Base-by-base conservation (phyloP, 2,888 invertebrate genomes). In the Nomada flava region DNA sequence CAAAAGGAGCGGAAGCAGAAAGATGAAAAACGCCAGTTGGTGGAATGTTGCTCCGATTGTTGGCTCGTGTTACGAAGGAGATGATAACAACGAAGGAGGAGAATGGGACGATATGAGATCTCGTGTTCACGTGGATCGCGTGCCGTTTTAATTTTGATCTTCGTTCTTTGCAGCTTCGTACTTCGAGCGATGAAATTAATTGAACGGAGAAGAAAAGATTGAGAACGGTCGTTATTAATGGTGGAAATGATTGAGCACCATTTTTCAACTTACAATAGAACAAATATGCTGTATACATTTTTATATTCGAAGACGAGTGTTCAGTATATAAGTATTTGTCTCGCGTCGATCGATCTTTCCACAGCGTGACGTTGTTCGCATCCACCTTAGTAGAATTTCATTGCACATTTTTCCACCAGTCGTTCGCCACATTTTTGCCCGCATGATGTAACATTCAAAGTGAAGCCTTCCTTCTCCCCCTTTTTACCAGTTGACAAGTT, bases 21-120 rank as follows among this genome's bases (percentile, higher is more conserved):
- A 75, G 81, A 81, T 81, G 81, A 80, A 59, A 72, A 80, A 68
- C 59, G 63, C 44, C 57, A 10, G 72, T 64, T 57, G 70, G 52
- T 53, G 70, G 9, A 71, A 65, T 44, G 62, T 64, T 53, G 67
- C 18, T 36, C 44, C 26, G 80, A 72, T 68, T 68, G 68, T 68
- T 53, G 23, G 52, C 44, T 63, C 57, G 42, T 59, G 69, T 36
- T 52, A 44, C 20, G 13, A 13, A 20, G 20, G 57, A 55, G 13
- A 52, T 0, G 57, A 70, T 36, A 44, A 29, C 13, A 26, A 13
- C 10, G 44, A 44, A 42, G 42, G 13, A 59, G 57, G 20, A 63
- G 29, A 68, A 36, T 47, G 10, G 18, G 20, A 18, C 23, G 11
- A 9, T 26, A 23, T 20, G 36, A 76, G 20, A 36, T 62, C 29